Percentiles rank a stretch among this genome's conserved stretches.
These are phyloP conservation scores for Thalassoma bifasciatum DNA, from an alignment of 2,113 vertebrate species.

Conservation along the genomic window DNA sequence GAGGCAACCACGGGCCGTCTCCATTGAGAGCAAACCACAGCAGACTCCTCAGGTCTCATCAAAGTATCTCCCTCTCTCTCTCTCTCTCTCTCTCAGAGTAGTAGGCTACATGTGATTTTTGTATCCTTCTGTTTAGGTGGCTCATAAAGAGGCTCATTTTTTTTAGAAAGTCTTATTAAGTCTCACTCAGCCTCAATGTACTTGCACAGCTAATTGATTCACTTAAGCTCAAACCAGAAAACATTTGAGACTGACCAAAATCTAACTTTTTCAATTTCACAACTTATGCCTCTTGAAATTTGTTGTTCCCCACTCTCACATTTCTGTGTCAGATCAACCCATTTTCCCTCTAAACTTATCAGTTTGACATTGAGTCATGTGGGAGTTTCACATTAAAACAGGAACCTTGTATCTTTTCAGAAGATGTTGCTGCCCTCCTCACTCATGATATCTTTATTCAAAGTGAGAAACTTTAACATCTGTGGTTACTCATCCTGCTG, in stretches of 20 bases:
- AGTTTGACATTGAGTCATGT: not conserved
- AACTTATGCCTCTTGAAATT: not conserved
- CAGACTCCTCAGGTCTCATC: too few species aligned
- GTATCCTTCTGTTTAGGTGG: too few species aligned
- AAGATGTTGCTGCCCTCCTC: conserved; percentile 35
- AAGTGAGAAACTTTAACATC: conserved; percentile 15
- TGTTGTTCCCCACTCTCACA: not conserved
- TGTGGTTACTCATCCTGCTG: conserved; percentile 35
- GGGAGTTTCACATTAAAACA: not conserved
- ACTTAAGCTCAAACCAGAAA: too few species aligned
- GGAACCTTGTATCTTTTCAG: not conserved
- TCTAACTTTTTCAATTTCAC: not conserved
- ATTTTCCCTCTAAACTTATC: not conserved
- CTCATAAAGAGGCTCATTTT: too few species aligned
- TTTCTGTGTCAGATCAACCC: not conserved
- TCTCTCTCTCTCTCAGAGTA: too few species aligned
- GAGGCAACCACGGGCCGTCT: too few species aligned
- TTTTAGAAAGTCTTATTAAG: too few species aligned
- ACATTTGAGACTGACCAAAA: not conserved
- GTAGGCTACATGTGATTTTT: too few species aligned
- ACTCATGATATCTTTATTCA: conserved; percentile 38
- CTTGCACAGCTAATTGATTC: too few species aligned
- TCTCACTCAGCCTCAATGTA: too few species aligned
- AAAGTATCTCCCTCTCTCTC: too few species aligned
- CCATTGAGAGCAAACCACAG: too few species aligned